Evolutionary conservation across 2,888 invertebrate genomes (phyloP).

Genomic region (Tuta absoluta): DNA sequence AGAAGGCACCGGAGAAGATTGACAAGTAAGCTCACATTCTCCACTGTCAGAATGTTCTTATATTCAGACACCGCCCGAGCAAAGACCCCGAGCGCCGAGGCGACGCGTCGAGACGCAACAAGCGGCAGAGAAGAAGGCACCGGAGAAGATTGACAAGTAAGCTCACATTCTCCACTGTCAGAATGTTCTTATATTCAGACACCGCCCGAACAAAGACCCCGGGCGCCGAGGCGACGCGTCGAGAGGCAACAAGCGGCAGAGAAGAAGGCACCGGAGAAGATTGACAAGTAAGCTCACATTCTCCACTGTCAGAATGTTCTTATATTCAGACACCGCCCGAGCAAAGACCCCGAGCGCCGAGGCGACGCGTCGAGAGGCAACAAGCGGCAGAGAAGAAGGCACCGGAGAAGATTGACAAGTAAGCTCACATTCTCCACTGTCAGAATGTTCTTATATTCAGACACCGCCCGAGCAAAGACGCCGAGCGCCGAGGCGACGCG

Average conservation of each 20-base stretch:
- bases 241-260: conserved; percentile 51
- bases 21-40: conserved; percentile 46
- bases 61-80: conserved; percentile 56
- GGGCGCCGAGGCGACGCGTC: conserved; percentile 45
- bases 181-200: conserved; percentile 31
- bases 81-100: conserved; percentile 49
- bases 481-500: conserved; percentile 44
- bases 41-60: conserved; percentile 54
- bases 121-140: conserved; percentile 35
- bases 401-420: too few relatives aligned
- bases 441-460: too few relatives aligned
- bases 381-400: conserved; percentile 39
- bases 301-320: too few relatives aligned
- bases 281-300: too few relatives aligned
- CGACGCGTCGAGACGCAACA: conserved; percentile 50
- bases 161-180: too few relatives aligned
- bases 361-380: conserved; percentile 49
- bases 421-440: too few relatives aligned
- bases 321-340: conserved; percentile 47
- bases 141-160: too few relatives aligned
- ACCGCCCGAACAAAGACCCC: conserved; percentile 53
- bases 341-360: conserved; percentile 48
- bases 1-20: conserved; percentile 78
- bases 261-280: too few relatives aligned
- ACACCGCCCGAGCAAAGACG: conserved; percentile 56